phyloP scores from a whole-genome alignment of 2,113 vertebrate genomes.

The Stercorarius parasiticus region DNA sequence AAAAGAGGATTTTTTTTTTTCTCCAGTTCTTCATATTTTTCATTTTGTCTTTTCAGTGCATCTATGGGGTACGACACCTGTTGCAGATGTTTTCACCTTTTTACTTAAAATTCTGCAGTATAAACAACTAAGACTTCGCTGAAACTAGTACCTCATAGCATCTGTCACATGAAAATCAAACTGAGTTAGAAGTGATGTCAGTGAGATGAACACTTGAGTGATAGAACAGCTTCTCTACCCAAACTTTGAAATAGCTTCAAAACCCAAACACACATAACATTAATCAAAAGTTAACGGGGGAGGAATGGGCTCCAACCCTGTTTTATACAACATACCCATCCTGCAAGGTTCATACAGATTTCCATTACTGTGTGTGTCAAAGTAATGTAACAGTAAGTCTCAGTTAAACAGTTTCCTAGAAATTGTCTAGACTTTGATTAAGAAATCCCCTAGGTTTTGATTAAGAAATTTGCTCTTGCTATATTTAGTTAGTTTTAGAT shows the following conservation, averaged over 20 bases:
- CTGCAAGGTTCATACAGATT: neutral
- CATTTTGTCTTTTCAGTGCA: neutral
- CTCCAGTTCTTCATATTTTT: neutral
- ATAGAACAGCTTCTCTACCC: neutral
- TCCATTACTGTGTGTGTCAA: neutral
- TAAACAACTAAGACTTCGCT: neutral
- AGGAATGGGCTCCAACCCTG: neutral
- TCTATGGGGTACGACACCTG: neutral
- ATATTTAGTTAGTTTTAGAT: neutral
- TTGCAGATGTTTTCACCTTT: neutral
- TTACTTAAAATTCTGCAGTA: neutral
- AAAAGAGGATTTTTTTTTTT: neutral
- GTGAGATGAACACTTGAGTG: neutral
- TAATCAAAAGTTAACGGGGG: neutral
- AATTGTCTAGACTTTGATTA: neutral
- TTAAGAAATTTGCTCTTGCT: neutral
- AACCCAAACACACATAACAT: accelerated
- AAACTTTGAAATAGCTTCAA: no score
- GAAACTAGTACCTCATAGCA: neutral
- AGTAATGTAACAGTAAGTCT: neutral
- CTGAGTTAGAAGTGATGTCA: neutral
- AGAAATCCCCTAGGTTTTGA: neutral
- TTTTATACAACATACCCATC: neutral
- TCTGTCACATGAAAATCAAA: neutral
- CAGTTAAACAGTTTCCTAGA: neutral